These are phyloP conservation scores for Anolis sagrei DNA, from an alignment of 2,113 vertebrate genomes.

Conservation along the genomic window DNA sequence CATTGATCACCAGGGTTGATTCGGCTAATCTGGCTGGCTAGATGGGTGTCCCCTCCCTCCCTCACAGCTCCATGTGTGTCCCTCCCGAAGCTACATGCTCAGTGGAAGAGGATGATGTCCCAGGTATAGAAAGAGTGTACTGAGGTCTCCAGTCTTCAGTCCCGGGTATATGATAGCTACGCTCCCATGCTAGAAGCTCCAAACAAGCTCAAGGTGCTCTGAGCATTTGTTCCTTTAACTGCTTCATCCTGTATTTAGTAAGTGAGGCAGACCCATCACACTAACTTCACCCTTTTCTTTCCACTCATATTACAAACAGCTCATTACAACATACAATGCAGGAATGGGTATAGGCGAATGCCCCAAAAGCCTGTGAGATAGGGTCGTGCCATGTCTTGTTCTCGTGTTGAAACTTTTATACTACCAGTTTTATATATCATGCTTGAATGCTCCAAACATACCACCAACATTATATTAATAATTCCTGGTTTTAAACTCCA, in stretches of 20 bases:
- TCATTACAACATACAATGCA: not conserved
- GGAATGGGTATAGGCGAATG: not conserved
- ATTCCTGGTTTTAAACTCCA: not conserved
- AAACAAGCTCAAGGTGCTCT: no score
- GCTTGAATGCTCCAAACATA: not conserved
- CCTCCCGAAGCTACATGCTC: no score
- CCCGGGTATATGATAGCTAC: no score
- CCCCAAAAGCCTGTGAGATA: not conserved
- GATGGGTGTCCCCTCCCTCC: no score
- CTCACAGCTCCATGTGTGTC: no score
- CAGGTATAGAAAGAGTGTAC: no score
- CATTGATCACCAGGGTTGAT: no score
- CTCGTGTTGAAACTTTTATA: not conserved
- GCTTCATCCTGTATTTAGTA: not conserved
- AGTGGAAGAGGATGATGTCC: no score
- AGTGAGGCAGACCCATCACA: not conserved
- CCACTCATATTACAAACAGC: not conserved
- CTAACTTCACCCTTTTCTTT: not conserved
- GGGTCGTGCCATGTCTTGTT: not conserved
- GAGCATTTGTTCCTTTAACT: not conserved
- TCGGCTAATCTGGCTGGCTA: no score
- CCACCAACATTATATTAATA: not conserved
- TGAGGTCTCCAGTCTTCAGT: no score
- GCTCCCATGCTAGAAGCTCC: no score
- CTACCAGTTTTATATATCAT: not conserved